Conservation (phyloP, 2,113 vertebrate species). For the Lagopus muta region DNA sequence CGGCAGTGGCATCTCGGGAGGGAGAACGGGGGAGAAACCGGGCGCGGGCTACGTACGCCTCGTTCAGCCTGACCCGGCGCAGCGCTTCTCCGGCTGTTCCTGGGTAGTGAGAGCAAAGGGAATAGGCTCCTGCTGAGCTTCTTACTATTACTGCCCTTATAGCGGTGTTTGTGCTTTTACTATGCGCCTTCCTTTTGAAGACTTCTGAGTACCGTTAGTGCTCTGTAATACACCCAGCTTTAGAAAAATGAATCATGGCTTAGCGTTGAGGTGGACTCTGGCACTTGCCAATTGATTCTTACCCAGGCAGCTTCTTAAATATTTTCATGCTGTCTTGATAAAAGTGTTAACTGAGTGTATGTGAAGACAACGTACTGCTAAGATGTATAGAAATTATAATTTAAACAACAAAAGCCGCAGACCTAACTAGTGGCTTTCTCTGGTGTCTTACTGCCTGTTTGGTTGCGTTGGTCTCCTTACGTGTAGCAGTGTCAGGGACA, state of each 20-base stretch:
- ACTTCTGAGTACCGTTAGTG: fast-evolving
- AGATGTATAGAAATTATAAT: fast-evolving
- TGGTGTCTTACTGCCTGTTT: neutral
- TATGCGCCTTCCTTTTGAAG: fast-evolving
- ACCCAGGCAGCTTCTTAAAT: neutral
- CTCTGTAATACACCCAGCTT: neutral
- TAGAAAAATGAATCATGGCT: neutral
- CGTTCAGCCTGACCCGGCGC: fast-evolving
- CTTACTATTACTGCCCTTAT: fast-evolving
- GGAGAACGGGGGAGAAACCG: neutral
- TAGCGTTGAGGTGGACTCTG: neutral
- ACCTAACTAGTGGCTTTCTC: fast-evolving
- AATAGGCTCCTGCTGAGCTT: fast-evolving
- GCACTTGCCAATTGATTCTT: neutral
- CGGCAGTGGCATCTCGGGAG: fast-evolving
- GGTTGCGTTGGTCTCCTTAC: neutral
- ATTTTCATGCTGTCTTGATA: fast-evolving
- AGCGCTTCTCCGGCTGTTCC: fast-evolving
- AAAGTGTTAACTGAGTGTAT: fast-evolving
- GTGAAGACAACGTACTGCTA: neutral
- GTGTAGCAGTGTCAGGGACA: neutral
- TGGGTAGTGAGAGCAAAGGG: neutral
- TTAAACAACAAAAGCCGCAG: neutral
- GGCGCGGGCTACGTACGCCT: neutral
- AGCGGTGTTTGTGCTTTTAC: fast-evolving